Evolutionary conservation across 1,140 invertebrate species (phyloP).

Genomic region (Amphibalanus amphitrite): DNA sequence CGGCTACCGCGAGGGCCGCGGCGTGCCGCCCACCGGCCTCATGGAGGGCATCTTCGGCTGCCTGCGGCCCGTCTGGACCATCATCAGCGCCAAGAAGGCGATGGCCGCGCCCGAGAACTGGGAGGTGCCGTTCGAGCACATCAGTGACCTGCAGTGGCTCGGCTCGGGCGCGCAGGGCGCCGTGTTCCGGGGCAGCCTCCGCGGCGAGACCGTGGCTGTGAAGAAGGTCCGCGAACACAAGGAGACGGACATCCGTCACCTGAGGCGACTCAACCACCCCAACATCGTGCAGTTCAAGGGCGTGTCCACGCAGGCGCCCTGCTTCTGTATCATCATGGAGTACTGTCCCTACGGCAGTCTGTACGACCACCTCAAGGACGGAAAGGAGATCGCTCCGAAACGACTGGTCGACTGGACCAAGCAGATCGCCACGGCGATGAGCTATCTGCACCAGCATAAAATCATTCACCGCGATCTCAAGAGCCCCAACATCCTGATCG

Average conservation of each 20-base stretch:
- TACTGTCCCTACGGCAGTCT: constrained; percentile 89
- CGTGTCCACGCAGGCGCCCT: constrained; percentile 80
- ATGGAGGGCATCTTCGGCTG: constrained; percentile 62
- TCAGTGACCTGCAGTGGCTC: constrained; percentile 78
- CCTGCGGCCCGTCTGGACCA: constrained; percentile 62
- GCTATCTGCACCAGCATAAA: constrained; percentile 86
- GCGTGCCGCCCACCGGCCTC: constrained; percentile 20
- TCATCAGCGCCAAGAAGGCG: constrained; percentile 38
- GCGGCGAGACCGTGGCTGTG: constrained; percentile 74
- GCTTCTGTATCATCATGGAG: constrained; percentile 95
- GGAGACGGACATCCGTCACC: constrained; percentile 86
- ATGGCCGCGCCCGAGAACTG: constrained; percentile 30
- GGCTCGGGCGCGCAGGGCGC: constrained; percentile 92
- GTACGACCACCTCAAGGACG: constrained; percentile 70
- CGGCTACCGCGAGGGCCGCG: not conserved
- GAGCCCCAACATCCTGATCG: constrained; percentile 86
- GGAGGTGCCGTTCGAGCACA: constrained; percentile 87
- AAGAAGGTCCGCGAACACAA: constrained; percentile 87
- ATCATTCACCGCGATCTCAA: constrained; percentile 96
- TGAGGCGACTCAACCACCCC: constrained; percentile 85
- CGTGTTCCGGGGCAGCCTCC: constrained; percentile 75
- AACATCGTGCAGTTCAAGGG: constrained; percentile 94
- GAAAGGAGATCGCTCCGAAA: constrained; percentile 57
- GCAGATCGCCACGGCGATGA: constrained; percentile 90
- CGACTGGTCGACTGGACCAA: constrained; percentile 81